Conservation (phyloP, 2,797 vertebrate species). For the Salarias fasciatus region DNA sequence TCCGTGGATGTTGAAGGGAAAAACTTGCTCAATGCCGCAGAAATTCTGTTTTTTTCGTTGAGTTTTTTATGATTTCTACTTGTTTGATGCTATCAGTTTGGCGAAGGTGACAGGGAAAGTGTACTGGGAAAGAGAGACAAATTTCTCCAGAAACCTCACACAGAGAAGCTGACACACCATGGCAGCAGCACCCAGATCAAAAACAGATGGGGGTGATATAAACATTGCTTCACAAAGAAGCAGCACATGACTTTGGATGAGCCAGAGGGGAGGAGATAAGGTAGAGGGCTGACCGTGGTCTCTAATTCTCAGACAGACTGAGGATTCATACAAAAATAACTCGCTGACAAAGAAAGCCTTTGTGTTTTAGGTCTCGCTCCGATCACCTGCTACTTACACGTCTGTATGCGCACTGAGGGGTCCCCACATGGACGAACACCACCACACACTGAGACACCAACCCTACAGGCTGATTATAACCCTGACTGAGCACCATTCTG, state of each 20-base stretch:
- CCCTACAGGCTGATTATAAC: conserved; percentile 47
- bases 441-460: conserved; percentile 22
- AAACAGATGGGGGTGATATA: conserved; percentile 65
- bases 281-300: conserved; percentile 16
- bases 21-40: too few relatives aligned
- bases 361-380: background rate
- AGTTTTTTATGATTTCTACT: too few relatives aligned
- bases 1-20: too few relatives aligned
- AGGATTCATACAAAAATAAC: conserved; percentile 44
- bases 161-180: conserved; percentile 24
- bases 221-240: conserved; percentile 36
- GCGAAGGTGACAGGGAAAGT: background rate
- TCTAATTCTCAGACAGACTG: conserved; percentile 19
- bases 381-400: conserved; percentile 6
- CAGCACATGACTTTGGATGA: conserved; percentile 43
- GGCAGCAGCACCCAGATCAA: conserved; percentile 50
- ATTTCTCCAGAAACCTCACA: conserved; percentile 31
- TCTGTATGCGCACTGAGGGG: background rate
- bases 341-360: conserved; percentile 21
- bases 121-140: conserved; percentile 19
- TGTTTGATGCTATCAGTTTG: too few relatives aligned
- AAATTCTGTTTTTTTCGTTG: too few relatives aligned
- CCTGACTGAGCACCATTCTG: conserved; percentile 26
- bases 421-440: conserved; percentile 28
- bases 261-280: conserved; percentile 29